phyloP scores from a whole-genome alignment of 1,140 invertebrate species.

The Acromyrmex echinatior region DNA sequence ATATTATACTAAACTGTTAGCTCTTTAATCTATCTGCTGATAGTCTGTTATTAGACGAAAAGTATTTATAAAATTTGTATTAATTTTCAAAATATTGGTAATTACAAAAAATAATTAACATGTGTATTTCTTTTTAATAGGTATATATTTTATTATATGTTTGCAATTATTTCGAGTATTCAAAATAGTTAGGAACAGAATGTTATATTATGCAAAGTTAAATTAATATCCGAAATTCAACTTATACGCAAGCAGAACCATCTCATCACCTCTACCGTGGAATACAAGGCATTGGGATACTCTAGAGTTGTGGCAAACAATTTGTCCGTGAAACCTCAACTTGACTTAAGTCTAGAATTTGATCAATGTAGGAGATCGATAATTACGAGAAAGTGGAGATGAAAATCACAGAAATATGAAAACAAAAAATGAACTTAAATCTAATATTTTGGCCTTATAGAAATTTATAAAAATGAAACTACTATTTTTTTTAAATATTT shows the following conservation, averaged over 20 bases:
- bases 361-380: slow-evolving; percentile 2
- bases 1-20: not conserved
- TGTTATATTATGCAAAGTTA: slow-evolving; percentile 17
- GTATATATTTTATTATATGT: not conserved
- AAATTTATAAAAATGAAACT: not conserved
- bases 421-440: not conserved
- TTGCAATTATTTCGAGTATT: slow-evolving; percentile 2
- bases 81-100: not conserved
- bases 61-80: not conserved
- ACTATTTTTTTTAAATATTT: no score
- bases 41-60: not conserved
- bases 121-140: not conserved
- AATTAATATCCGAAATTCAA: slow-evolving; percentile 37
- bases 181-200: not conserved
- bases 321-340: slow-evolving; percentile 51
- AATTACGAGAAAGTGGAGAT: slow-evolving; percentile 17
- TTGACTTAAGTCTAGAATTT: slow-evolving; percentile 47
- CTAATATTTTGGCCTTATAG: not conserved
- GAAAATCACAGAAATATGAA: not conserved
- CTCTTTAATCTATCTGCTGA: not conserved
- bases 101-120: not conserved
- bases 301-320: slow-evolving; percentile 44
- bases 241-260: not conserved
- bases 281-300: slow-evolving; percentile 23
- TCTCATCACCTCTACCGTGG: not conserved